Evolutionary conservation across 2,888 invertebrate species (phyloP), one percentile per base, ranked within the genome.

Genomic region (Sthenelais limicola): DNA sequence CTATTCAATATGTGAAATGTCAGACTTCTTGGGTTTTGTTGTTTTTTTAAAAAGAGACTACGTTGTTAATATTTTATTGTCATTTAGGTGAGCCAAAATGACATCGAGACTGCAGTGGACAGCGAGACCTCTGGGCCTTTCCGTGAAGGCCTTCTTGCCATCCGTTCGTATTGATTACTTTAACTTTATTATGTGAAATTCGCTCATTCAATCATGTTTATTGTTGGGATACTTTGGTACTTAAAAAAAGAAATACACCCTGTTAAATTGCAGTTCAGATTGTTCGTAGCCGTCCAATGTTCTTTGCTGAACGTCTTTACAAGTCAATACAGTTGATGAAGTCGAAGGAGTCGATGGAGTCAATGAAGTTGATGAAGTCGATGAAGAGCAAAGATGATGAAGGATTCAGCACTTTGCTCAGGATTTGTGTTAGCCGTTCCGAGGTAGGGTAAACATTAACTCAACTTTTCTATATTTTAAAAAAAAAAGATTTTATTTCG

Each of bases 61-160:
- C n/a, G n/a, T n/a, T n/a, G n/a, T n/a, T n/a, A n/a, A n/a, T n/a
- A n/a, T n/a, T n/a, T n/a, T n/a, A n/a, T n/a, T 18, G n/a, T 21
- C 24, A 30, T 68, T 2, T 38, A 74, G 74, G 15, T 74, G 21
- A 72, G 33, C 43, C 73, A 75, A 48, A n/a, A 62, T 18, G 85
- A 86, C 73, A 85, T 85, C 35, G 73, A 82, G 4, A 83, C 85
- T 72, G 82, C 82, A 21, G 80, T 85, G 32, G 83, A 84, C 70
- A 71, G 82, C 24, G 86, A 86, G 71, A 85, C 85, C 3, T 85
- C 85, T 21, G 85, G 86, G 0, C 78, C 82, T 69, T 83, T 82
- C 73, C 79, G 78, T 69, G 73, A 70, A 48, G 85, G 85, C 47
- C 78, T 86, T 4, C 69, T 77, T 30, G 67, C 67, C 48, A 67